phyloP scores from a whole-genome alignment of 2,113 vertebrate species.

The Hippoglossus stenolepis region DNA sequence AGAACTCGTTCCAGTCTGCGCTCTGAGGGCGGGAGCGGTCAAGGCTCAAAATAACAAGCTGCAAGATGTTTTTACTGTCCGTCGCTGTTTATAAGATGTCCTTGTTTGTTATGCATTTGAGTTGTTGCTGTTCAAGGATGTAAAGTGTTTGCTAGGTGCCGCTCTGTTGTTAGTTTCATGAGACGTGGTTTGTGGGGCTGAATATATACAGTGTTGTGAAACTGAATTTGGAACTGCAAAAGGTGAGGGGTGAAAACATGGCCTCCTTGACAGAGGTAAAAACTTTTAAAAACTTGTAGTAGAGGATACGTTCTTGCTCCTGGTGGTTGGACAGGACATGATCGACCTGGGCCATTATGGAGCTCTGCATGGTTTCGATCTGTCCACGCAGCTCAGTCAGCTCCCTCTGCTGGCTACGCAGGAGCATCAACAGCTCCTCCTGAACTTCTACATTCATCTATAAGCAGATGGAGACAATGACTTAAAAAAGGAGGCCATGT shows the following conservation, averaged over 20 bases:
- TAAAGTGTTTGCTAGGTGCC: neutral
- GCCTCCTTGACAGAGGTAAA: too few species aligned
- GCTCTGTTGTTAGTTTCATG: neutral
- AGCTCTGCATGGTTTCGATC: slow-evolving; percentile 89
- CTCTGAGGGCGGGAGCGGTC: slow-evolving; percentile 86
- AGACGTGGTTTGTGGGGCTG: neutral
- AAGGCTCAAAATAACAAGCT: slow-evolving; percentile 77
- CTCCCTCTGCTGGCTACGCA: slow-evolving; percentile 94
- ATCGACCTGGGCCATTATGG: slow-evolving; percentile 90
- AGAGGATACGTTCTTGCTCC: slow-evolving; percentile 96
- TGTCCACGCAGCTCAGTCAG: slow-evolving; percentile 88
- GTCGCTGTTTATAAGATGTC: neutral
- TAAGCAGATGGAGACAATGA: slow-evolving; percentile 2
- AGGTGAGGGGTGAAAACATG: too few species aligned
- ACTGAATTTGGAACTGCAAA: neutral
- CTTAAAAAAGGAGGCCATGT: too few species aligned
- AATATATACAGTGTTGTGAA: neutral
- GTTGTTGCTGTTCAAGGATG: neutral
- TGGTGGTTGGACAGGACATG: slow-evolving; percentile 88
- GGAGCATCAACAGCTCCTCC: slow-evolving; percentile 89
- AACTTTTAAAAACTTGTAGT: neutral
- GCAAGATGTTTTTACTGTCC: neutral
- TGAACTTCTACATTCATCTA: slow-evolving; percentile 86
- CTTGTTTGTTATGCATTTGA: neutral
- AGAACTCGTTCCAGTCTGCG: slow-evolving; percentile 88